phyloP scores from a whole-genome alignment of 2,888 invertebrate genomes.

The Lycocerus yunnanus region DNA sequence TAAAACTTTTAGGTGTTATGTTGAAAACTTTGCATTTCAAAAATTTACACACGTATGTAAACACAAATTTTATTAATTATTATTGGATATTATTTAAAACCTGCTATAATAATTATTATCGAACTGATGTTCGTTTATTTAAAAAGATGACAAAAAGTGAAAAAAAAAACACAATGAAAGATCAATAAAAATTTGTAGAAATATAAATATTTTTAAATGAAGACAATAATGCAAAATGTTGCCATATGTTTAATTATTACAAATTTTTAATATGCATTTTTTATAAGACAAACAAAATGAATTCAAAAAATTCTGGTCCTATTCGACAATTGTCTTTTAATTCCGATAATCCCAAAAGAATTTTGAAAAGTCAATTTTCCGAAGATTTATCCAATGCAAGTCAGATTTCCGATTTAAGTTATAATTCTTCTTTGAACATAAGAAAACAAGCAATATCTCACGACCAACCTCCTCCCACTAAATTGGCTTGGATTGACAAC shows the following conservation, averaged over 20 bases:
- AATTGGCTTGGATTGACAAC: constrained; percentile 38
- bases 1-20: constrained; percentile 5
- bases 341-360: constrained; percentile 37
- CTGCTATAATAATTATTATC: constrained; percentile 2
- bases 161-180: neutral
- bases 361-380: constrained; percentile 50
- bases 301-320: constrained; percentile 44
- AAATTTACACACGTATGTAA: neutral
- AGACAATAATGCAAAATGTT: neutral
- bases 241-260: neutral
- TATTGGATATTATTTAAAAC: neutral
- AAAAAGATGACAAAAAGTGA: neutral
- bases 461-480: constrained; percentile 35
- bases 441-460: constrained; percentile 33
- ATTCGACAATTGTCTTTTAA: constrained; percentile 51
- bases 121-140: neutral
- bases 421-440: constrained; percentile 38
- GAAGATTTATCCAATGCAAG: constrained; percentile 38
- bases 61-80: constrained; percentile 1
- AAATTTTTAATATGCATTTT: neutral
- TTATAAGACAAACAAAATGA: constrained; percentile 6
- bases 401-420: constrained; percentile 34
- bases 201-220: neutral
- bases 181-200: neutral
- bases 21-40: neutral